A percentile compares a stretch with the other conserved stretches of the same genome.
These are phyloP conservation scores for Setipinna tenuifilis DNA, from an alignment of 2,797 vertebrate species.

Conservation along the genomic window DNA sequence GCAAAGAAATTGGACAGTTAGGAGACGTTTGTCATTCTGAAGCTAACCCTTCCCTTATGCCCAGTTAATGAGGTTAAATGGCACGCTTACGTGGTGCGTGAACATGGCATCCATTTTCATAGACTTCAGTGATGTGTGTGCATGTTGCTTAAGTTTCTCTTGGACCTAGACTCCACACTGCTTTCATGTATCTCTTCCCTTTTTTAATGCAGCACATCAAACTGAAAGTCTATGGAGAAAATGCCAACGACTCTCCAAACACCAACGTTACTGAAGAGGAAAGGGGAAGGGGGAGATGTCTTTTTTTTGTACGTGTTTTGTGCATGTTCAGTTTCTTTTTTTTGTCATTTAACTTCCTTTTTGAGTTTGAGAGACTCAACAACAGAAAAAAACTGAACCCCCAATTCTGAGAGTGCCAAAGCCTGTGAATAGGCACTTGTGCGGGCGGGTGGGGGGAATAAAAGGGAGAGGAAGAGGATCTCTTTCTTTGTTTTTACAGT, in stretches of 20 bases:
- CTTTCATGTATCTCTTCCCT: conserved; percentile 1
- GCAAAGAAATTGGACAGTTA: conserved; percentile 12
- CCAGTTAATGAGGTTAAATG: not conserved
- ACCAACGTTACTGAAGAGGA: not conserved
- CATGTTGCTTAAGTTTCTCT: not conserved
- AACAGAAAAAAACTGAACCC: conserved; percentile 24
- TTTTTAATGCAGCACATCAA: not conserved
- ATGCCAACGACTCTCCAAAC: not conserved
- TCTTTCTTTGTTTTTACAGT: not conserved
- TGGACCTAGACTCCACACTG: not conserved
- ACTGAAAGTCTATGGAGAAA: not conserved
- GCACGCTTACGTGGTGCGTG: not conserved
- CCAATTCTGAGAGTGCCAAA: conserved; percentile 29
- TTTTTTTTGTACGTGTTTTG: not conserved
- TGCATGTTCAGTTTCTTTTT: not conserved
- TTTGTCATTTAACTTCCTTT: conserved; percentile 19
- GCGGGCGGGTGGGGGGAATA: not conserved
- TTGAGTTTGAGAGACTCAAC: conserved; percentile 26
- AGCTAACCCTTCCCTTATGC: not conserved
- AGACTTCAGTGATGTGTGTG: not conserved
- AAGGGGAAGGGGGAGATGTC: not conserved
- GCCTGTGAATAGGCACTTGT: conserved; percentile 39
- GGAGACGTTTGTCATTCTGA: conserved; percentile 9
- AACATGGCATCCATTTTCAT: not conserved
- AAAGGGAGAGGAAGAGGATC: not conserved